Conservation (phyloP, 64 coral and sea anemone species). For the Hydrozoanthus tunicans region DNA sequence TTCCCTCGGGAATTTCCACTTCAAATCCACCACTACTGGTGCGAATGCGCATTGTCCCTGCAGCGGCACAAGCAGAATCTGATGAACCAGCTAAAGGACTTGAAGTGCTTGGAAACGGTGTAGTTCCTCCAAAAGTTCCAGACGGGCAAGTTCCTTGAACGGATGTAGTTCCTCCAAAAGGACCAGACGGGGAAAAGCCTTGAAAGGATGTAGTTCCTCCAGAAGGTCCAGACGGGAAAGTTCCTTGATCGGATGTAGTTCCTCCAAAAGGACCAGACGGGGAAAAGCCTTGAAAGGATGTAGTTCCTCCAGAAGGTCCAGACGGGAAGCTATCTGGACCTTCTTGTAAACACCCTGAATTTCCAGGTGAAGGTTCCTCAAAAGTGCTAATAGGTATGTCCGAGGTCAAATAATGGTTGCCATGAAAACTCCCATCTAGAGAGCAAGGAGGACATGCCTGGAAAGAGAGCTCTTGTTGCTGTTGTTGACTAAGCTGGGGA, state of each 20-base stretch:
- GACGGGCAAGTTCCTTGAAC: not conserved
- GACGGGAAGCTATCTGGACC: no score
- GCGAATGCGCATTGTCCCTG: not conserved
- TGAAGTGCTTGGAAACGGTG: not conserved
- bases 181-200: not conserved
- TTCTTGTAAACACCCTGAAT: no score
- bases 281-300: not conserved
- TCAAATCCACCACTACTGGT: not conserved
- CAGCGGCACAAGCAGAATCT: not conserved
- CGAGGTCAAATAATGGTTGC: no score
- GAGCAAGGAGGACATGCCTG: no score
- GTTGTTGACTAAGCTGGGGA: not conserved
- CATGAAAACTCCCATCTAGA: no score
- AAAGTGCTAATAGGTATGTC: no score
- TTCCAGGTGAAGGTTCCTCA: no score
- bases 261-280: not conserved
- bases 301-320: no score
- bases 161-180: not conserved
- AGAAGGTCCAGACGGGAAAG: not conserved
- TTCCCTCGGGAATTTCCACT: constrained; percentile 6
- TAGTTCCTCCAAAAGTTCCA: not conserved
- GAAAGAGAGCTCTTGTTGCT: no score
- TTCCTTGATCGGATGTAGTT: not conserved
- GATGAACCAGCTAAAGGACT: not conserved
- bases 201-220: not conserved